Evolutionary conservation across 2,888 invertebrate genomes (phyloP).

Genomic region (Cephus rjabovi): DNA sequence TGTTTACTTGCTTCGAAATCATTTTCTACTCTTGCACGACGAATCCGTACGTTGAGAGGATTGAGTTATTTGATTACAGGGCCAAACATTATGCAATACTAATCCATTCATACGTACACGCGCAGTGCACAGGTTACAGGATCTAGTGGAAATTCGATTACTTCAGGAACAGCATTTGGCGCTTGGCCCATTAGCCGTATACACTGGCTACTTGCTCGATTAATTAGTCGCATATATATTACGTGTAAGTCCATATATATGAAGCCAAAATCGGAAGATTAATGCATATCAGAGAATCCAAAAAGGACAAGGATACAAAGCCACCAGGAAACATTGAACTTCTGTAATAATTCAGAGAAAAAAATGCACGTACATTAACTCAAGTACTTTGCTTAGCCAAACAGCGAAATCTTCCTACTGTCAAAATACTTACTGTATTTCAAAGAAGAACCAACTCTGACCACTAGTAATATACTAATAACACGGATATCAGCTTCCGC

Average conservation of each 20-base stretch:
- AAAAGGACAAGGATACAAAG: neutral
- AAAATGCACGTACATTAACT: neutral
- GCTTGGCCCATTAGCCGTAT: slow-evolving; percentile 32
- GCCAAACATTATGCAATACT: neutral
- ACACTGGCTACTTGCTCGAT: slow-evolving; percentile 25
- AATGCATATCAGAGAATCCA: neutral
- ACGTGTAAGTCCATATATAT: neutral
- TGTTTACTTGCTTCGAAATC: neutral
- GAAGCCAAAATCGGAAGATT: neutral
- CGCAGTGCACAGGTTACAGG: slow-evolving; percentile 13
- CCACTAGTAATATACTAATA: slow-evolving; percentile 21
- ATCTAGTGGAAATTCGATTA: slow-evolving; percentile 49
- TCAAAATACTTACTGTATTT: neutral
- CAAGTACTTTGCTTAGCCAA: neutral
- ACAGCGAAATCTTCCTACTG: neutral
- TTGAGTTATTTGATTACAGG: neutral
- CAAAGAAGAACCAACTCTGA: neutral
- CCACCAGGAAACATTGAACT: neutral
- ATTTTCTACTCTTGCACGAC: neutral
- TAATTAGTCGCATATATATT: slow-evolving; percentile 32
- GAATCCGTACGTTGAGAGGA: neutral
- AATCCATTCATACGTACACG: neutral
- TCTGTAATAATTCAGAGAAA: neutral
- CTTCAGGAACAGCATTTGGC: slow-evolving; percentile 45
- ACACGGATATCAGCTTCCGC: slow-evolving; percentile 14